A percentile compares a stretch with the other conserved stretches of the same genome.
Evolutionary conservation across 2,113 vertebrate genomes (phyloP).

Genomic region (Fukomys damarensis): DNA sequence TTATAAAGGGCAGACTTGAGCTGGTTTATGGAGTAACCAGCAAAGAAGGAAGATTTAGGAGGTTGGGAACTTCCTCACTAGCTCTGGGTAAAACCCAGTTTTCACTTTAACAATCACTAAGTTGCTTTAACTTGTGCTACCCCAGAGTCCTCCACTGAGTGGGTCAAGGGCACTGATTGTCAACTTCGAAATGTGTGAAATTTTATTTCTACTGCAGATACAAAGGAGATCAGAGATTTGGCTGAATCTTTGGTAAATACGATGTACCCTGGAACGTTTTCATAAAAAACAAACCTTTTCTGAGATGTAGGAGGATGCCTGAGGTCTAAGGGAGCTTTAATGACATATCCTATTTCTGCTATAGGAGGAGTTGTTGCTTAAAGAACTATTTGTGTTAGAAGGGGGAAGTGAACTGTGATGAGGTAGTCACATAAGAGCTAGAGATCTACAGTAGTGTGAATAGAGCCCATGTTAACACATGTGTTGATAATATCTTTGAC

Average conservation of each 20-base stretch:
- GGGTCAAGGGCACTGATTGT: neutral
- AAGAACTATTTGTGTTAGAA: neutral
- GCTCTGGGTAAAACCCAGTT: neutral
- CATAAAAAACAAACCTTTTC: neutral
- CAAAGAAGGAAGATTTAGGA: slow-evolving; percentile 9
- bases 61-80: neutral
- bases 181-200: neutral
- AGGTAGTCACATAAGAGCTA: neutral
- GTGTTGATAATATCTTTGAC: neutral
- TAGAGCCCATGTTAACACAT: neutral
- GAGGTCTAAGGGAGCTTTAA: neutral
- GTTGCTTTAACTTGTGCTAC: neutral
- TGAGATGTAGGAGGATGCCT: neutral
- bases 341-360: neutral
- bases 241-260: neutral
- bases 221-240: neutral
- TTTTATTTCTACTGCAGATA: slow-evolving; percentile 10
- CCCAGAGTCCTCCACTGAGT: neutral
- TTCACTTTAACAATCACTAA: neutral
- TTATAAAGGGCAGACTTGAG: neutral
- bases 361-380: neutral
- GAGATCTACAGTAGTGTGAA: neutral
- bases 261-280: neutral
- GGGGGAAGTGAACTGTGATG: neutral
- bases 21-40: neutral